Conservation (phyloP, 2,888 invertebrate species). For the Platerodrilus igneus region DNA sequence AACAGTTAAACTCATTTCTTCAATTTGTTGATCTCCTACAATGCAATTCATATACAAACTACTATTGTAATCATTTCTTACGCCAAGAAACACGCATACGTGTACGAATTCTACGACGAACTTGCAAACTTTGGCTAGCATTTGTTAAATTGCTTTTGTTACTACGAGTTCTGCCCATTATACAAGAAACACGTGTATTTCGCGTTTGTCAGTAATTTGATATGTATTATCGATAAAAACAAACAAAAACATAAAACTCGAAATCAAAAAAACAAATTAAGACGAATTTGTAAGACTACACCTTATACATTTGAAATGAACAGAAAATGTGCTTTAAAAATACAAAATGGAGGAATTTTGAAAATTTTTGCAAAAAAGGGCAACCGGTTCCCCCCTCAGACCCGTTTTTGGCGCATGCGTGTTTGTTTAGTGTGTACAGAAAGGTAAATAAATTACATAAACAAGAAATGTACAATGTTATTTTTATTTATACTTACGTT, state of each 20-base stretch:
- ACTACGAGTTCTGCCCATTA: slow-evolving; percentile 8
- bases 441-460: too few relatives aligned
- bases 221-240: background rate
- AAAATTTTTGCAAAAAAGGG: too few relatives aligned
- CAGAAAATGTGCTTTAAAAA: too few relatives aligned
- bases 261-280: slow-evolving; percentile 2
- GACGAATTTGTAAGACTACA: background rate
- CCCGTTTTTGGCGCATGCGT: too few relatives aligned
- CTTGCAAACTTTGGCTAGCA: background rate
- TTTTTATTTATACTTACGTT: too few relatives aligned
- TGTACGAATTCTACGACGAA: slow-evolving; percentile 12
- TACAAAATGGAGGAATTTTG: too few relatives aligned
- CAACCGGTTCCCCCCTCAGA: too few relatives aligned
- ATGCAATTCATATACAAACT: slow-evolving; percentile 22
- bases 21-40: slow-evolving; percentile 52
- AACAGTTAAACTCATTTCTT: slow-evolving; percentile 49
- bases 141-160: slow-evolving; percentile 1
- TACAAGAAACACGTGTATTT: background rate
- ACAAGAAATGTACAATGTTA: too few relatives aligned
- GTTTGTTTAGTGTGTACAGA: too few relatives aligned
- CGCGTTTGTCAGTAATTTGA: background rate
- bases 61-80: slow-evolving; percentile 9
- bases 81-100: slow-evolving; percentile 24
- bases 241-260: background rate
- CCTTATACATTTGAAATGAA: slow-evolving; percentile 3